Evolutionary conservation across 92 coral and sea anemone species (phyloP).

Genomic region (Epizoanthus scotinus): DNA sequence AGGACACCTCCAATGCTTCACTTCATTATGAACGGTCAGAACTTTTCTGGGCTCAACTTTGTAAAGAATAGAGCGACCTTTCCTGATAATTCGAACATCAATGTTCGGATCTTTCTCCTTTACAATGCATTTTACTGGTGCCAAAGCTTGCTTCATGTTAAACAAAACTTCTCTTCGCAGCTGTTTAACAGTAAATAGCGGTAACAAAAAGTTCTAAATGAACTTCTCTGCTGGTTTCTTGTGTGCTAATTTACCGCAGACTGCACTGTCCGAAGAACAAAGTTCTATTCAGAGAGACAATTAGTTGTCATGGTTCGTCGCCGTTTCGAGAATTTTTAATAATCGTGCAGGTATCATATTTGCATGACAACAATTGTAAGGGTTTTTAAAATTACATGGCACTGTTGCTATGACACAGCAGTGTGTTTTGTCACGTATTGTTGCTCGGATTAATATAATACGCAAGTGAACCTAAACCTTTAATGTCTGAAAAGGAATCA

Average conservation of each 20-base stretch:
- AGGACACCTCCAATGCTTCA: conserved; percentile 65
- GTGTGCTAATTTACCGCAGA: no score
- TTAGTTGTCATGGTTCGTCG: background rate
- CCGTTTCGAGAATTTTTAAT: conserved; percentile 19
- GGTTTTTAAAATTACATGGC: background rate
- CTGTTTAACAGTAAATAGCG: no score
- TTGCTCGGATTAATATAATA: conserved; percentile 1
- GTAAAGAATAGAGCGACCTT: conserved; percentile 69
- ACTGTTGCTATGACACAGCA: conserved; percentile 3
- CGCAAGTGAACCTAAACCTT: background rate
- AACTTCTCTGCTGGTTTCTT: no score
- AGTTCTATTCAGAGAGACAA: background rate
- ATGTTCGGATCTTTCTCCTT: conserved; percentile 71
- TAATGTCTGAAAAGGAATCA: no score
- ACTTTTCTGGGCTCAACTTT: conserved; percentile 70
- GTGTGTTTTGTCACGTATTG: background rate
- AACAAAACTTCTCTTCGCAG: background rate
- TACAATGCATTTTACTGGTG: conserved; percentile 64
- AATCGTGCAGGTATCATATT: background rate
- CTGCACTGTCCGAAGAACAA: background rate
- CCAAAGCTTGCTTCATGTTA: conserved; percentile 61
- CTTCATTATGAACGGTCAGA: conserved; percentile 61
- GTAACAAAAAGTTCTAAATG: no score
- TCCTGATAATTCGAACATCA: conserved; percentile 67
- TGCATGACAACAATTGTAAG: background rate